Percentiles rank a stretch among this genome's conserved stretches.
Conservation (phyloP, 1,140 invertebrate genomes). For the Calliphora vicina region DNA sequence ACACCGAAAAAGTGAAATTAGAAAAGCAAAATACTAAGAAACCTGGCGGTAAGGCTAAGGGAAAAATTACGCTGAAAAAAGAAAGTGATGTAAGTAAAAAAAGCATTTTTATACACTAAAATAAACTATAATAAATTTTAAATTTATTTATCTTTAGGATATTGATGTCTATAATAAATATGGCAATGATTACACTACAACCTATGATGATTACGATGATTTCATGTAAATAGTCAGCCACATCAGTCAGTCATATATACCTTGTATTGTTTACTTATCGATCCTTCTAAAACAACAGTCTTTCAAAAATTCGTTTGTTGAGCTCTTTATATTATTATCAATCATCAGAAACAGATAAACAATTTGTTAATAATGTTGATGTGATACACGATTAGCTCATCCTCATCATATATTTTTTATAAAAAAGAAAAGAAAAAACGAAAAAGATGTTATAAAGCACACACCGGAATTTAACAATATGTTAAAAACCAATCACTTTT, state of each 20-base stretch:
- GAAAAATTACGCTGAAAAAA: constrained; percentile 79
- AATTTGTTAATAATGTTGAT: background rate
- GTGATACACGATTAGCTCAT: background rate
- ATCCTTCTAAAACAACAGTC: background rate
- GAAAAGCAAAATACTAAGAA: constrained; percentile 81
- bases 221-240: constrained; percentile 69
- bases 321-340: background rate
- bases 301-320: background rate
- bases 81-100: constrained; percentile 73
- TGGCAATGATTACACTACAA: constrained; percentile 65
- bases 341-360: background rate
- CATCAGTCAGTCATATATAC: background rate
- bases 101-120: background rate
- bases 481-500: background rate
- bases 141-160: constrained; percentile 55
- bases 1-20: constrained; percentile 82
- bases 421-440: background rate
- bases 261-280: background rate
- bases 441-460: background rate
- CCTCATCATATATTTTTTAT: background rate
- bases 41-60: constrained; percentile 76
- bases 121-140: constrained; percentile 33
- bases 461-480: background rate
- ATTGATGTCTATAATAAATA: constrained; percentile 63
- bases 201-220: constrained; percentile 69